These are phyloP conservation scores for Bolborhynchus lineola DNA, from an alignment of 2,113 vertebrate species.

Conservation along the genomic window DNA sequence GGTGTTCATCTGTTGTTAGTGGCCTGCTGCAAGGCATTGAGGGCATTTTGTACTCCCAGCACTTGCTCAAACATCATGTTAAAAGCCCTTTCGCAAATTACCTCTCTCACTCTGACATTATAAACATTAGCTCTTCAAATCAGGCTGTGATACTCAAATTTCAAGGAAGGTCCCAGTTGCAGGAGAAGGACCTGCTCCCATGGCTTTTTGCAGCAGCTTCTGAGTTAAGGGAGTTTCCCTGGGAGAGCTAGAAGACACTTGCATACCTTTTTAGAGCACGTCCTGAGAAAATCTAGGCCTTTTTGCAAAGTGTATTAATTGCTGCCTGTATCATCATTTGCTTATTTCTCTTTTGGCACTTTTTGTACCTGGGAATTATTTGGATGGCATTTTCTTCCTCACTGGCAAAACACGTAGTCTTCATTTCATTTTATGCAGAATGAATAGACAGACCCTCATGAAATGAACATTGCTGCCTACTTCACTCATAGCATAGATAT, in stretches of 20 bases:
- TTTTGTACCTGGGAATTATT: background rate
- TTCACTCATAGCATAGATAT: background rate
- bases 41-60: background rate
- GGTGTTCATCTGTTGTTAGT: background rate
- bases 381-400: background rate
- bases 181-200: rapidly evolving
- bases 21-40: background rate
- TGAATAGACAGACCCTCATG: background rate
- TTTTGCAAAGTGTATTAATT: background rate
- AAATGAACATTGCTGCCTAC: background rate
- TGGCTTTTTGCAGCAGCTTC: background rate
- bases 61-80: background rate
- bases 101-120: background rate
- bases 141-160: background rate
- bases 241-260: background rate
- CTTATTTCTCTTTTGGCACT: background rate
- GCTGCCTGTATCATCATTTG: background rate
- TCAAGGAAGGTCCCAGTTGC: background rate
- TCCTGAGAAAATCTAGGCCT: background rate
- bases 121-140: background rate
- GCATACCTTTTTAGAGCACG: background rate
- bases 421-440: background rate
- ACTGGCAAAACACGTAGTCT: background rate
- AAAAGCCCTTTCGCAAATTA: background rate
- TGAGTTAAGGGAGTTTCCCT: background rate